Conservation (phyloP, 2,888 invertebrate genomes). For the Cephonodes hylas region DNA sequence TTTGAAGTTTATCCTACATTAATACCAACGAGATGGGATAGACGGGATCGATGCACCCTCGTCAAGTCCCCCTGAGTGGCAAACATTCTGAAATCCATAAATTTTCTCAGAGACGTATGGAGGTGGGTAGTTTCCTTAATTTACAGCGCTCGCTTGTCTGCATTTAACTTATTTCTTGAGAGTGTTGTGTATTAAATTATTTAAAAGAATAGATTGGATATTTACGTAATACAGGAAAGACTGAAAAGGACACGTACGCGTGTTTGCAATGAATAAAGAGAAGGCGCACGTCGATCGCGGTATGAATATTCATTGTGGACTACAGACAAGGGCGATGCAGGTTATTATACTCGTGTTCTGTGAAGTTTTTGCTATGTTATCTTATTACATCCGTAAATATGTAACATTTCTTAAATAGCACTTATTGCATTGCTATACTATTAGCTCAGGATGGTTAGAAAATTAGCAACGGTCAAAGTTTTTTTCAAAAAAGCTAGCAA, state of each 20-base stretch:
- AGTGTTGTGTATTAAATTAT: slow-evolving; percentile 15
- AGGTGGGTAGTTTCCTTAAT: slow-evolving; percentile 19
- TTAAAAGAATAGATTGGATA: slow-evolving; percentile 37
- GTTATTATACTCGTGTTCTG: not conserved
- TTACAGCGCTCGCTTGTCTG: slow-evolving; percentile 15
- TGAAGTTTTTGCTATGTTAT: not conserved
- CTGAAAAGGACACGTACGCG: slow-evolving; percentile 64
- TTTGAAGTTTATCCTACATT: slow-evolving; percentile 6
- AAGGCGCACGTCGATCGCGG: slow-evolving; percentile 60
- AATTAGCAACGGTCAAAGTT: too few species aligned
- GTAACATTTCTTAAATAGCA: not conserved
- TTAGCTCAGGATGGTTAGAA: not conserved
- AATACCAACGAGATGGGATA: slow-evolving; percentile 11
- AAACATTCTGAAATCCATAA: slow-evolving; percentile 22
- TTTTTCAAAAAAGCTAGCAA: too few species aligned
- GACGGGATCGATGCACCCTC: slow-evolving; percentile 25
- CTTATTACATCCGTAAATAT: not conserved
- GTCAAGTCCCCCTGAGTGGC: slow-evolving; percentile 24
- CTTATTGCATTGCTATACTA: not conserved
- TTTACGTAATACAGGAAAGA: slow-evolving; percentile 61
- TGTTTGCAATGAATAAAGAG: slow-evolving; percentile 68
- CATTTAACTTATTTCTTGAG: slow-evolving; percentile 11
- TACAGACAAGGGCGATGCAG: slow-evolving; percentile 11
- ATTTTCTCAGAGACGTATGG: slow-evolving; percentile 21
- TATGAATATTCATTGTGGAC: slow-evolving; percentile 66